A percentile compares a stretch with the other conserved stretches of the same genome.
Conservation (phyloP, 2,888 invertebrate species). For the Leptogaster cylindrica region DNA sequence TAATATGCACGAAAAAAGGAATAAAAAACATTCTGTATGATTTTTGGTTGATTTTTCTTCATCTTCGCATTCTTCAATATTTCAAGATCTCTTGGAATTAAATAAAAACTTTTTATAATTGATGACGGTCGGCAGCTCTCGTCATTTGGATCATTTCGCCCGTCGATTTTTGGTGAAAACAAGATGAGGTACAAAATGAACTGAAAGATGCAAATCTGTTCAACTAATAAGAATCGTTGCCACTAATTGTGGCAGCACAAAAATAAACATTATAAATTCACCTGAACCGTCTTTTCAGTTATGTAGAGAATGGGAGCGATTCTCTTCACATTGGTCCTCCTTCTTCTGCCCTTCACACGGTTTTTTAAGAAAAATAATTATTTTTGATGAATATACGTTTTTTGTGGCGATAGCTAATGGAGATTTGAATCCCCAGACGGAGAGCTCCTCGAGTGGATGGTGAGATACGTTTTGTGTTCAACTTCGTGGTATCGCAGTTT, state of each 20-base stretch:
- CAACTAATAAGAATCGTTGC: slow-evolving; percentile 8
- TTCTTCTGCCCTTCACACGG: neutral
- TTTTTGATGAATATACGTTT: slow-evolving; percentile 35
- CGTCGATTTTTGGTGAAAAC: slow-evolving; percentile 6
- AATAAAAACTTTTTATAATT: slow-evolving; percentile 5
- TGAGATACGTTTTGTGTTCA: too few relatives aligned
- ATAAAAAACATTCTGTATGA: too few relatives aligned
- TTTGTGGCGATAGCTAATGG: slow-evolving; percentile 1
- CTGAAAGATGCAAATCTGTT: neutral
- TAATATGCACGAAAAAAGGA: too few relatives aligned
- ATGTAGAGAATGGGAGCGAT: too few relatives aligned
- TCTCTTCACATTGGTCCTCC: neutral
- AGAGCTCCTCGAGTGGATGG: too few relatives aligned
- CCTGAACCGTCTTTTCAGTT: too few relatives aligned
- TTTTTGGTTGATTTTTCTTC: too few relatives aligned
- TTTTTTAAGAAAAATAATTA: slow-evolving; percentile 29
- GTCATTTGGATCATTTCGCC: slow-evolving; percentile 9
- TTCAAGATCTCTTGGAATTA: slow-evolving; percentile 7
- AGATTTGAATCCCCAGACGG: too few relatives aligned
- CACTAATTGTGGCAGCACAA: too few relatives aligned
- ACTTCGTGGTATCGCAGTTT: too few relatives aligned
- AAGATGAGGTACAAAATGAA: neutral
- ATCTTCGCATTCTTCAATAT: neutral
- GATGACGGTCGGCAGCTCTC: slow-evolving; percentile 2
- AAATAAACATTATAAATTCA: too few relatives aligned